phyloP scores from a whole-genome alignment of 1,140 invertebrate species.

The Watersipora subatra region DNA sequence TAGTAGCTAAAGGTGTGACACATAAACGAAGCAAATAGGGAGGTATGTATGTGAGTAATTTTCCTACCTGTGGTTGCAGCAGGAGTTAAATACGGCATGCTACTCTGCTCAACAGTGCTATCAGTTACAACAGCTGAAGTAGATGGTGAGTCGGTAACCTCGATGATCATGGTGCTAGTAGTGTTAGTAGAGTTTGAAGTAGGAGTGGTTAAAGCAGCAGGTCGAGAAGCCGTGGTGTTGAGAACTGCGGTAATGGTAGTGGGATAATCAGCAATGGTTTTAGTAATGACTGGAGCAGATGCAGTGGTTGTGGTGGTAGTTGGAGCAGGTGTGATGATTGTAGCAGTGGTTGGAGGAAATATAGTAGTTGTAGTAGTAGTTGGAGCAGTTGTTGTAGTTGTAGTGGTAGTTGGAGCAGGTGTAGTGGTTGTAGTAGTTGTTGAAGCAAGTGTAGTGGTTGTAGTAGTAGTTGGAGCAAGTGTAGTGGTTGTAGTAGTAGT shows the following conservation, averaged over 20 bases:
- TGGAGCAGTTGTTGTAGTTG: background rate
- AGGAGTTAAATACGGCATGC: too few relatives aligned
- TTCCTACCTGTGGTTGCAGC: too few relatives aligned
- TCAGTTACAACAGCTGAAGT: too few relatives aligned
- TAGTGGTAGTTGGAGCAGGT: background rate
- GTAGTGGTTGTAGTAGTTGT: background rate
- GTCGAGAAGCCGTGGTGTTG: background rate
- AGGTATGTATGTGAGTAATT: too few relatives aligned
- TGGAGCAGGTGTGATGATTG: background rate
- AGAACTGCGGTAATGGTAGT: too few relatives aligned
- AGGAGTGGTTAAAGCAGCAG: background rate
- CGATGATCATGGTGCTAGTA: too few relatives aligned
- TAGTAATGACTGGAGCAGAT: background rate
- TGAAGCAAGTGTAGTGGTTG: background rate
- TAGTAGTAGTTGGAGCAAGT: background rate
- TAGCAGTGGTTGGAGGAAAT: background rate
- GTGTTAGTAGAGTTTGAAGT: background rate
- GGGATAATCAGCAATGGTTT: background rate
- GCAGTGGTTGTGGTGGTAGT: background rate
- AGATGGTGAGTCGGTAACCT: too few relatives aligned
- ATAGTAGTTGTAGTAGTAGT: background rate
- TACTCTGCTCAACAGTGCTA: too few relatives aligned
- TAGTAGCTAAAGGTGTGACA: too few relatives aligned
- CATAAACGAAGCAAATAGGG: too few relatives aligned
- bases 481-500: background rate